phyloP scores from a whole-genome alignment of 1,140 invertebrate species.

The Stegodyphus dumicola region DNA sequence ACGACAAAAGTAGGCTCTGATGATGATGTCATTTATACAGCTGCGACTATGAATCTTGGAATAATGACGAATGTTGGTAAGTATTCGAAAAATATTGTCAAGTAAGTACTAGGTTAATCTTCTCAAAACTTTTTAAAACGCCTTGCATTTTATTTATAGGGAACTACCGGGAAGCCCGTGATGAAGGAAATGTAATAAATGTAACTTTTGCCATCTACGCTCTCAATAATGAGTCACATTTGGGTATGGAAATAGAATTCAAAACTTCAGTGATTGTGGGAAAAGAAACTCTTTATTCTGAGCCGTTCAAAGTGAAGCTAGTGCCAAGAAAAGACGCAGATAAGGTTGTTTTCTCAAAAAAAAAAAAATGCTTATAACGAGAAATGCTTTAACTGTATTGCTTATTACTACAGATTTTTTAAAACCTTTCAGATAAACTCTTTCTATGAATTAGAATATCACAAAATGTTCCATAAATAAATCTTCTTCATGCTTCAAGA shows the following conservation, averaged over 20 bases:
- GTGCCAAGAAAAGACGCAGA: constrained; percentile 37
- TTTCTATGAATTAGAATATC: too few species aligned
- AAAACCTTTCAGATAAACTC: too few species aligned
- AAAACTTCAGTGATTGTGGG: constrained; percentile 38
- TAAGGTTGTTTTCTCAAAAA: neutral
- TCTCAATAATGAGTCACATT: constrained; percentile 49
- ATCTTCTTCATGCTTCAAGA: too few species aligned
- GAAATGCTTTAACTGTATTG: too few species aligned
- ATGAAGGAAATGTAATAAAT: constrained; percentile 54
- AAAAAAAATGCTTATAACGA: too few species aligned
- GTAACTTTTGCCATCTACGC: constrained; percentile 61
- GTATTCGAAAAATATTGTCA: neutral
- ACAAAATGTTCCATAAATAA: too few species aligned
- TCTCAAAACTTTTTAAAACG: neutral
- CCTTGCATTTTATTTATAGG: constrained; percentile 2
- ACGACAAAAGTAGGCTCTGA: constrained; percentile 48
- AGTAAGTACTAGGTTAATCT: neutral
- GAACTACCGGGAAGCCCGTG: constrained; percentile 18
- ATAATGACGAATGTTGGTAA: constrained; percentile 63
- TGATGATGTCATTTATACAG: constrained; percentile 53
- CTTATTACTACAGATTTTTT: too few species aligned
- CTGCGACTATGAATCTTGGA: constrained; percentile 60
- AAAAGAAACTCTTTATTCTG: constrained; percentile 16
- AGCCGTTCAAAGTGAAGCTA: constrained; percentile 20
- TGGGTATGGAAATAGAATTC: constrained; percentile 45